A percentile compares a stretch with the other conserved stretches of the same genome.
Conservation (phyloP, 2,797 vertebrate species). For the Enteromius mattozi region DNA sequence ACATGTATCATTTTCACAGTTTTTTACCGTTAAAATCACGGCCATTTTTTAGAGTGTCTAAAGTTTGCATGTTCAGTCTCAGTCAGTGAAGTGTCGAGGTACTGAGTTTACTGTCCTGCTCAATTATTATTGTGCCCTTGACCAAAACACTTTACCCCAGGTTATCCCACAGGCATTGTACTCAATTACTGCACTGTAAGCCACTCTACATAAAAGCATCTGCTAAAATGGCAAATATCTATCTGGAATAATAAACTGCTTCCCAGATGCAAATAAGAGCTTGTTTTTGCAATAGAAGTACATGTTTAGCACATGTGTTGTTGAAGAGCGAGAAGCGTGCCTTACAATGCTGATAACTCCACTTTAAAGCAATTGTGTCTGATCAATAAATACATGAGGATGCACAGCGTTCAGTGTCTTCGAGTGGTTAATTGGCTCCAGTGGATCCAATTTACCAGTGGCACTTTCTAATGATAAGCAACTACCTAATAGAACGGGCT, state of each 20-base stretch:
- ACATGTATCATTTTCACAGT: too few species aligned
- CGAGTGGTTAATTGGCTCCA: conserved; percentile 62
- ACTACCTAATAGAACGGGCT: conserved; percentile 46
- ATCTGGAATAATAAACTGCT: conserved; percentile 19
- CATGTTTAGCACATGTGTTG: conserved; percentile 22
- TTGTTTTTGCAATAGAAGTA: conserved; percentile 2
- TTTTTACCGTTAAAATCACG: too few species aligned
- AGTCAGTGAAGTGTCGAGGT: not conserved
- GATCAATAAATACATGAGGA: conserved; percentile 59
- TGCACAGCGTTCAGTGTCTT: conserved; percentile 39
- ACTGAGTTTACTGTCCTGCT: not conserved
- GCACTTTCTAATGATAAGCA: conserved; percentile 49
- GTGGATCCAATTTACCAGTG: conserved; percentile 60
- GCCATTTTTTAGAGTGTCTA: too few species aligned
- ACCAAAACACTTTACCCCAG: conserved; percentile 31
- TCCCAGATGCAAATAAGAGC: not conserved
- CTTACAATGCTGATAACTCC: conserved; percentile 35
- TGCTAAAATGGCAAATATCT: conserved; percentile 28
- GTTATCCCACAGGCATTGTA: conserved; percentile 13
- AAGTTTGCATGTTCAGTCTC: not conserved
- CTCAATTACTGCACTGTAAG: conserved; percentile 25
- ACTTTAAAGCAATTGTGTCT: conserved; percentile 52
- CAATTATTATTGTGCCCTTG: conserved; percentile 24
- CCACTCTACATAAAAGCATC: conserved; percentile 21
- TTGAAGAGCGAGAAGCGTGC: not conserved